These are phyloP conservation scores for Tachyglossus aculeatus DNA, from an alignment of 2,797 vertebrate species.

Conservation along the genomic window DNA sequence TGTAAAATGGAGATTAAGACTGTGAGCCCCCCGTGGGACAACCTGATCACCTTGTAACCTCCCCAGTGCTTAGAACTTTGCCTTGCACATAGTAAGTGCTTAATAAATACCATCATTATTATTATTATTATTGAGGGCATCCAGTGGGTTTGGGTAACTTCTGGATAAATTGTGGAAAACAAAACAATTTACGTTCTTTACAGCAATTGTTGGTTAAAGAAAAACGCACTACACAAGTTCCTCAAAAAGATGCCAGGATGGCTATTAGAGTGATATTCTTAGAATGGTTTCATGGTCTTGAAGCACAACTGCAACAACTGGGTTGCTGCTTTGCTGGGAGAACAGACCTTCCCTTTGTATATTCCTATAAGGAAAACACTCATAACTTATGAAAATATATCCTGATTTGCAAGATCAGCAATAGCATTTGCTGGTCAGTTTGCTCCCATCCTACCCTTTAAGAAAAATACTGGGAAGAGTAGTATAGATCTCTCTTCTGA, in stretches of 20 bases:
- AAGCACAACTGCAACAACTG: constrained; percentile 12
- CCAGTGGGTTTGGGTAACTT: constrained; percentile 18
- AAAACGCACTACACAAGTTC: background rate
- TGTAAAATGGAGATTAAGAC: too few relatives aligned
- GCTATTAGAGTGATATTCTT: constrained; percentile 16
- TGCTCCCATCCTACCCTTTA: too few relatives aligned
- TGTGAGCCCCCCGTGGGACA: too few relatives aligned
- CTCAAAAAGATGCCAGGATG: background rate
- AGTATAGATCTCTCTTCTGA: background rate
- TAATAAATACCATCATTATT: too few relatives aligned
- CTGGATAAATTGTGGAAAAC: constrained; percentile 32
- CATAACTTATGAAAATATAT: background rate
- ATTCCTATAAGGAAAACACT: constrained; percentile 23
- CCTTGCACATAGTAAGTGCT: too few relatives aligned
- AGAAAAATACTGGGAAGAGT: background rate
- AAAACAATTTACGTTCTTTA: constrained; percentile 19
- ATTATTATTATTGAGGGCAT: too few relatives aligned
- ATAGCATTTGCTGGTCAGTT: background rate
- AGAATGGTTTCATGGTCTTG: constrained; percentile 2
- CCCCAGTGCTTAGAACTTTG: too few relatives aligned
- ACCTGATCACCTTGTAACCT: too few relatives aligned
- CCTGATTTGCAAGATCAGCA: background rate
- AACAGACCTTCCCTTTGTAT: background rate
- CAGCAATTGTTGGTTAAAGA: constrained; percentile 25
- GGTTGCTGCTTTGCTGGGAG: constrained; percentile 1